Base-by-base conservation (phyloP, 2,113 vertebrate species). In the Cepphus grylle region DNA sequence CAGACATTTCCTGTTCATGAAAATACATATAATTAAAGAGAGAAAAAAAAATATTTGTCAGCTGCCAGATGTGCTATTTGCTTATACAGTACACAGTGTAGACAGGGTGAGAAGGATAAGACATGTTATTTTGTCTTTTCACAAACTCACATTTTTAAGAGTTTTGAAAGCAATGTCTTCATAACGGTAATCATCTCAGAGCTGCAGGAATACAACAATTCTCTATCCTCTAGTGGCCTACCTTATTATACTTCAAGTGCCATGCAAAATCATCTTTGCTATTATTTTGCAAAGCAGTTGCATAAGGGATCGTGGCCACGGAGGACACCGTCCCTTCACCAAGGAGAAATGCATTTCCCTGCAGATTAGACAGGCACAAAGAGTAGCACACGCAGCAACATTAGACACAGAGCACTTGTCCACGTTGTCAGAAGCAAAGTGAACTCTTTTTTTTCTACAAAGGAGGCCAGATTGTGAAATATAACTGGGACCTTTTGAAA, bases 11-110 rank as follows among this genome's bases (percentile, higher is more conserved):
- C 95, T 91, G 70, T 95, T 90, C 66, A 65, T 82, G 49, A 94
- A 92, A 94, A 94, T 65, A 82, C n/a, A 66, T 94, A 81, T 97
- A 92, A 97, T 95, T 97, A 91, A 77, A 92, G 71, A 77, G 29
- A 55, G 76, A 87, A 91, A 88, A 94, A 94, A 87, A 78, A 34
- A 59, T 96, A 88, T 86, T 86, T 94, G 70, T 78, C 96, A 96
- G 78, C 93, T 97, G 88, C 88, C 97, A 97, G 96, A 96, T 97
- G 95, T 96, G 88, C 42, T 80, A 62, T 65, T 94, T 97, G 77
- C 93, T 95, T 87, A 91, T 86, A 77, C 36, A 85, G 74, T 95
- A 30, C 14, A 47, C 61, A 50, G 30, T 36, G 18, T 15, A 87
- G 73, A 56, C 40, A 73, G 73, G 5, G 25, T 69, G 32, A 79